Evolutionary conservation across 2,888 invertebrate genomes (phyloP).

Genomic region (Tetrapedia diversipes): DNA sequence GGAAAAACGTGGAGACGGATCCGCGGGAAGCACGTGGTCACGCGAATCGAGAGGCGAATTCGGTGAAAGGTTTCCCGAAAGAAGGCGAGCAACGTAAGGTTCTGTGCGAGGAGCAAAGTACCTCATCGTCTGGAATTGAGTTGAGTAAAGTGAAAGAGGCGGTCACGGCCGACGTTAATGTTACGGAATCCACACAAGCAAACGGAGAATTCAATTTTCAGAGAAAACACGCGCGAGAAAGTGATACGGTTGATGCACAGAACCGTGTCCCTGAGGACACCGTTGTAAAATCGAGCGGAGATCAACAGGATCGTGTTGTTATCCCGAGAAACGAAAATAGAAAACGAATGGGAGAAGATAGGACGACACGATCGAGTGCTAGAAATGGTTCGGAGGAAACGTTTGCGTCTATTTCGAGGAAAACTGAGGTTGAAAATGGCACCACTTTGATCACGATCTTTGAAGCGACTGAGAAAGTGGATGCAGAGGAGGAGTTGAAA

Average conservation of each 20-base stretch:
- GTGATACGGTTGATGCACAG: too few relatives aligned
- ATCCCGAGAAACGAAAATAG: too few relatives aligned
- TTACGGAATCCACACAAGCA: background rate
- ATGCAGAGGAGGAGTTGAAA: background rate
- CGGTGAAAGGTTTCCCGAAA: constrained; percentile 1
- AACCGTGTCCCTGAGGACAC: too few relatives aligned
- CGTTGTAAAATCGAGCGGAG: background rate
- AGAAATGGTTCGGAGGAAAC: background rate
- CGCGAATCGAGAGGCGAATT: background rate
- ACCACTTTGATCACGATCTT: background rate
- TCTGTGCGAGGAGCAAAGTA: background rate
- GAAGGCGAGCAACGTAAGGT: background rate
- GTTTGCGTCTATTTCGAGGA: too few relatives aligned
- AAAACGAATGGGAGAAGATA: too few relatives aligned
- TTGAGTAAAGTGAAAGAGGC: background rate
- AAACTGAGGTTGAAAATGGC: background rate
- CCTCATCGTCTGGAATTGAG: background rate
- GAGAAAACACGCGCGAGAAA: background rate
- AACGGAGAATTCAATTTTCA: too few relatives aligned
- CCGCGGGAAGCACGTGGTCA: background rate
- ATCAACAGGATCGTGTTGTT: background rate
- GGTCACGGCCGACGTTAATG: background rate
- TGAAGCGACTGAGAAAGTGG: background rate
- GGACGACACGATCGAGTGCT: too few relatives aligned
- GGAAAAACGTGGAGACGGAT: background rate